Conservation (phyloP, 2,113 vertebrate genomes). For the Hemiprocne comata region DNA sequence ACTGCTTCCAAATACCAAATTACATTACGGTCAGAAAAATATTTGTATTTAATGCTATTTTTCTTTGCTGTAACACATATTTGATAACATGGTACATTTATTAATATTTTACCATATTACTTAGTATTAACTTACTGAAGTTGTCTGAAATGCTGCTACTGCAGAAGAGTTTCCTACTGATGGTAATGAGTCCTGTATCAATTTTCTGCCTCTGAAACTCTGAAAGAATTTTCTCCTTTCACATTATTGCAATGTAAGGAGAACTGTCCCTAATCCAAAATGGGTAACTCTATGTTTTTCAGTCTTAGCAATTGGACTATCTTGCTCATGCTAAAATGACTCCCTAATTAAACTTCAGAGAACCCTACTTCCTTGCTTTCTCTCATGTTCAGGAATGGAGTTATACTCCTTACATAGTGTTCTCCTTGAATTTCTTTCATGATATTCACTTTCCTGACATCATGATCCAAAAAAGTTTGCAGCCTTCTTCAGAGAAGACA, state of each 20-base stretch:
- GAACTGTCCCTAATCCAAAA: background rate
- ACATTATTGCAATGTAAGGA: background rate
- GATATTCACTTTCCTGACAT: background rate
- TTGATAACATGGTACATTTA: background rate
- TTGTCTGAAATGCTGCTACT: background rate
- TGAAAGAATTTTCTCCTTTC: background rate
- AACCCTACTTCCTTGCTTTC: background rate
- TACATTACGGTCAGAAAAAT: background rate
- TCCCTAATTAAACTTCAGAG: background rate
- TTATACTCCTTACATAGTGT: background rate
- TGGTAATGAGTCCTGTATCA: background rate
- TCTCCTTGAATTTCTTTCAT: background rate
- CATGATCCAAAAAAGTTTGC: background rate
- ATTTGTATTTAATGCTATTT: background rate
- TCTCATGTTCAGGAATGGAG: background rate
- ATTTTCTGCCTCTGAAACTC: background rate
- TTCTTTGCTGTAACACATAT: background rate
- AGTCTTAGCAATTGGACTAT: background rate
- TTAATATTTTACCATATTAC: background rate
- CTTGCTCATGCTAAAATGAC: background rate
- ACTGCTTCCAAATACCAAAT: background rate
- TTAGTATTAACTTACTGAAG: background rate
- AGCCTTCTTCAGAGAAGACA: background rate
- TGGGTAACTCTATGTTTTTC: background rate
- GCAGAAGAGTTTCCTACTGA: background rate